Evolutionary conservation across 2,113 vertebrate genomes (phyloP).

Genomic region (Mesocricetus auratus): DNA sequence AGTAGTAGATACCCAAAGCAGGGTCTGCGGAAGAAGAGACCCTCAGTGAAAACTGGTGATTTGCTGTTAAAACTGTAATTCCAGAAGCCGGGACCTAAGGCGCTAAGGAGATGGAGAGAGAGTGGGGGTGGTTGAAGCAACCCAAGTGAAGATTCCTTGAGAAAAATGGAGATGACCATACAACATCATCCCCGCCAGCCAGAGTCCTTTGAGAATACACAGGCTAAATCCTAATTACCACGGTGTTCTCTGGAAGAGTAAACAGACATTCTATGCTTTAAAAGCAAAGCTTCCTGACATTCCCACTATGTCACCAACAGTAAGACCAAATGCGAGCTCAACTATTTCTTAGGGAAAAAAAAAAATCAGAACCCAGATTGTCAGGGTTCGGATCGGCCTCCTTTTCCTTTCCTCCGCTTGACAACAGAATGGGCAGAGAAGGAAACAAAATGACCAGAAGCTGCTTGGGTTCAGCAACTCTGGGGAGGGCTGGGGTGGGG

Average conservation of each 20-base stretch:
- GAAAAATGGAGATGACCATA: background rate
- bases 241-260: conserved; percentile 22
- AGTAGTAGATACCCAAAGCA: background rate
- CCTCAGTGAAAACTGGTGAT: background rate
- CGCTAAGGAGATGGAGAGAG: background rate
- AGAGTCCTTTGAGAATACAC: background rate
- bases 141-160: background rate
- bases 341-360: background rate
- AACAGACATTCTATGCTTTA: background rate
- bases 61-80: conserved; percentile 32
- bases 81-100: background rate
- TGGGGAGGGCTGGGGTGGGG: background rate
- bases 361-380: background rate
- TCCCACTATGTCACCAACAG: conserved; percentile 25
- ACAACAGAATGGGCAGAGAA: conserved; percentile 2
- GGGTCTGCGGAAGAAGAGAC: background rate
- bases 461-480: background rate
- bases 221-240: conserved; percentile 43
- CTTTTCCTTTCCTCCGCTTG: background rate
- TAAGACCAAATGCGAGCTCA: background rate
- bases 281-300: background rate
- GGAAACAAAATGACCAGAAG: conserved; percentile 34
- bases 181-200: background rate
- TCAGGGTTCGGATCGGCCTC: background rate
- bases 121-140: no score